Evolutionary conservation across 2,797 vertebrate genomes (phyloP).

Genomic region (Triplophysa bombifrons): DNA sequence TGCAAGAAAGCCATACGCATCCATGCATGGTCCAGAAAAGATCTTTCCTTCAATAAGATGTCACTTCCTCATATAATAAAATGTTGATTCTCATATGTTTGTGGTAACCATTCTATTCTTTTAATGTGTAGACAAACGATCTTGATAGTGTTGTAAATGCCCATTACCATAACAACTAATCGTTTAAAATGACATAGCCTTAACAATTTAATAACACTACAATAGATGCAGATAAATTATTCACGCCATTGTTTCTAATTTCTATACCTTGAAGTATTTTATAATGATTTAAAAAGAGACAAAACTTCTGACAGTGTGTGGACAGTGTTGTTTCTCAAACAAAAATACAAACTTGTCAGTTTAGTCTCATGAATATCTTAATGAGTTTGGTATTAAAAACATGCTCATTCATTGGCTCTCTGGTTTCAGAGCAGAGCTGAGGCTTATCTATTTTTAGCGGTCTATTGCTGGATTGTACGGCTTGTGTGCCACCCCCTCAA

Average conservation of each 20-base stretch:
- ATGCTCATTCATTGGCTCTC: slow-evolving; percentile 38
- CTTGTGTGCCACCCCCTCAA: slow-evolving; percentile 35
- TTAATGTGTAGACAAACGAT: too few species aligned
- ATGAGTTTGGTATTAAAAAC: slow-evolving; percentile 43
- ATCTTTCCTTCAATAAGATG: too few species aligned
- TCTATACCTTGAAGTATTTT: slow-evolving; percentile 5
- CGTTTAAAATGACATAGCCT: too few species aligned
- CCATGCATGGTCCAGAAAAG: too few species aligned
- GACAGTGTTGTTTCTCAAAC: neutral
- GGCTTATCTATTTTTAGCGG: slow-evolving; percentile 46
- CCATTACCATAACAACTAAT: too few species aligned
- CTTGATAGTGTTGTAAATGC: too few species aligned
- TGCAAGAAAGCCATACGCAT: too few species aligned
- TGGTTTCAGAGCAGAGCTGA: slow-evolving; percentile 8
- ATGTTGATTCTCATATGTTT: too few species aligned
- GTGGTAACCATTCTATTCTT: too few species aligned
- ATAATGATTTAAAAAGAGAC: neutral
- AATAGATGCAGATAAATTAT: neutral
- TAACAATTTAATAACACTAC: slow-evolving; percentile 13
- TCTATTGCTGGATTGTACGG: slow-evolving; percentile 43
- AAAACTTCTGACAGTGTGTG: too few species aligned
- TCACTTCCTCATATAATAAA: too few species aligned
- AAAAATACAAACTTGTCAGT: slow-evolving; percentile 14
- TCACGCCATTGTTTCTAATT: neutral
- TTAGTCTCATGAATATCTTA: slow-evolving; percentile 36